These are phyloP conservation scores for Corella eumyota DNA, from an alignment of 23 tunicate species.

Conservation along the genomic window DNA sequence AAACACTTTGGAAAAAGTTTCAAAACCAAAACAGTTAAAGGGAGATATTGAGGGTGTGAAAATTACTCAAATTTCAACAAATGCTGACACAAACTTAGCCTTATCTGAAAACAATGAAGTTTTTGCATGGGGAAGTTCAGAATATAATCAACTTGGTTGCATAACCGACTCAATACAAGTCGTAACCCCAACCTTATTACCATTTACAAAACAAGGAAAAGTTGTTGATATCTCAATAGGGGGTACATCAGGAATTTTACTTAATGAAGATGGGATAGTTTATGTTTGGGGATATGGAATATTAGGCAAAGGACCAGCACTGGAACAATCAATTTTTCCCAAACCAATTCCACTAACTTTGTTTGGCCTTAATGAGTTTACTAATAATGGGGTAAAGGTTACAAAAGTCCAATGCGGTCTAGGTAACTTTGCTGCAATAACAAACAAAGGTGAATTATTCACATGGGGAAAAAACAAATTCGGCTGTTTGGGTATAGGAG, in stretches of 20 bases:
- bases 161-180: conserved; percentile 69
- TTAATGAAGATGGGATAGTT: conserved; percentile 66
- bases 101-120: conserved; percentile 45
- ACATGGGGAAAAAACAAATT: conserved; percentile 76
- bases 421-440: conserved; percentile 60
- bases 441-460: conserved; percentile 59
- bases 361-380: conserved; percentile 47
- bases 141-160: conserved; percentile 63
- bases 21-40: conserved; percentile 24
- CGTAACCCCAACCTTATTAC: conserved; percentile 25
- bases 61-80: conserved; percentile 28
- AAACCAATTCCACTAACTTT: conserved; percentile 48
- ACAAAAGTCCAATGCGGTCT: conserved; percentile 42
- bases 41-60: conserved; percentile 72
- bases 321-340: conserved; percentile 30
- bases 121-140: conserved; percentile 96
- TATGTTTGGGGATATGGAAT: conserved; percentile 95
- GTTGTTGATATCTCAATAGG: conserved; percentile 52
- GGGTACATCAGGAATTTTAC: conserved; percentile 35
- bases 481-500: conserved; percentile 68
- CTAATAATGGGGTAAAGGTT: conserved; percentile 41
- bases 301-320: conserved; percentile 79
- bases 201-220: conserved; percentile 33
- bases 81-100: conserved; percentile 72
- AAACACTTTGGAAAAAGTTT: conserved; percentile 11